phyloP scores from a whole-genome alignment of 1,140 invertebrate species.

The Habropoda laboriosa region DNA sequence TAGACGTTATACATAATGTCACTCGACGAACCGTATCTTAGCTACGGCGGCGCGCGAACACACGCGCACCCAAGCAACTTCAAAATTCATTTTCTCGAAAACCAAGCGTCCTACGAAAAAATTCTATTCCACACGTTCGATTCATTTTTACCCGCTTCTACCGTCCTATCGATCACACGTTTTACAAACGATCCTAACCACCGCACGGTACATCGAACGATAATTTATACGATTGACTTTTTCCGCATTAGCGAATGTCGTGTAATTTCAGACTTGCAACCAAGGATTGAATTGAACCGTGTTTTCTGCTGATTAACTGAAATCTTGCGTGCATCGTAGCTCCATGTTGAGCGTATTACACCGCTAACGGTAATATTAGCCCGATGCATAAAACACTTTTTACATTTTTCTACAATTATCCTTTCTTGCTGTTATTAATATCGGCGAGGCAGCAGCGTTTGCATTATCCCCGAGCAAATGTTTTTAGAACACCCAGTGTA shows the following conservation, averaged over 20 bases:
- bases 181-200: no score
- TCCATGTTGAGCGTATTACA: background rate
- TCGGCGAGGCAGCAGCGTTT: background rate
- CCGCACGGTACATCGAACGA: no score
- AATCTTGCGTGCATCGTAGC: background rate
- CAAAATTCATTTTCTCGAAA: no score
- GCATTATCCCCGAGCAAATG: constrained; percentile 45
- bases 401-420: background rate
- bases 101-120: no score
- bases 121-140: no score
- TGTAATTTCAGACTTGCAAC: background rate
- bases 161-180: no score
- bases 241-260: background rate
- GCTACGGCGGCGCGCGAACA: no score
- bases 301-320: background rate
- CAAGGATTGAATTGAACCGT: background rate
- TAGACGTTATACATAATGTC: no score
- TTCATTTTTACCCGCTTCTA: no score
- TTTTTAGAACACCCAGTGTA: constrained; percentile 70
- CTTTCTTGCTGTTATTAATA: background rate
- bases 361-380: background rate
- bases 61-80: no score
- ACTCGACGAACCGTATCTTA: no score
- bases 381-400: background rate
- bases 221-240: no score